Percentiles rank a stretch among this genome's conserved stretches.
Conservation (phyloP, 2,797 vertebrate genomes). For the Liparis tanakae region DNA sequence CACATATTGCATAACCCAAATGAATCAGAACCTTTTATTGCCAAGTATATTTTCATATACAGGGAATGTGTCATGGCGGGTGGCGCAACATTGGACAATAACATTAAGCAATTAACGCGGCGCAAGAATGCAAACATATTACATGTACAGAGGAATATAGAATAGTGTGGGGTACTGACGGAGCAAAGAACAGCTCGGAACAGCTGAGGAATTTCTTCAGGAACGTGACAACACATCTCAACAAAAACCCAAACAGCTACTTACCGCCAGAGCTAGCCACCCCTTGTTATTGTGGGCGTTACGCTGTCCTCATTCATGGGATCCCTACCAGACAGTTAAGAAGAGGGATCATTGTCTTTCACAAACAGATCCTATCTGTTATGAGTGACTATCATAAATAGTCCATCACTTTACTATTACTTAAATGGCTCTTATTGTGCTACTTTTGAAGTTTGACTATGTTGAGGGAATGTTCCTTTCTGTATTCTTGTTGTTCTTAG, state of each 20-base stretch:
- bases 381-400: background rate
- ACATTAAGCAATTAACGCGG: too few species aligned
- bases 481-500: too few species aligned
- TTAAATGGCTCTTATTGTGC: too few species aligned
- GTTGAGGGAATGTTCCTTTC: too few species aligned
- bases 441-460: too few species aligned
- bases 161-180: conserved; percentile 21
- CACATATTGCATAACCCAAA: conserved; percentile 36
- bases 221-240: conserved; percentile 59
- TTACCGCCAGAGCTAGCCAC: conserved; percentile 14
- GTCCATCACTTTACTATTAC: too few species aligned
- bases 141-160: background rate
- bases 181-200: conserved; percentile 33
- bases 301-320: conserved; percentile 3
- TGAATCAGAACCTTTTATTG: too few species aligned
- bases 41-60: too few species aligned
- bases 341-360: conserved; percentile 4
- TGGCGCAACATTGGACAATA: too few species aligned
- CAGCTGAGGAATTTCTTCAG: conserved; percentile 59
- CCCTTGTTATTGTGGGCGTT: conserved; percentile 39
- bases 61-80: too few species aligned
- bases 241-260: conserved; percentile 58
- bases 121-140: too few species aligned
- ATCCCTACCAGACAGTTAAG: conserved; percentile 6
- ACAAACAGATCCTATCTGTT: background rate